A percentile compares a stretch with the other conserved stretches of the same genome.
Evolutionary conservation across 2,888 invertebrate genomes (phyloP).

Genomic region (Drosophila trichaetosa): DNA sequence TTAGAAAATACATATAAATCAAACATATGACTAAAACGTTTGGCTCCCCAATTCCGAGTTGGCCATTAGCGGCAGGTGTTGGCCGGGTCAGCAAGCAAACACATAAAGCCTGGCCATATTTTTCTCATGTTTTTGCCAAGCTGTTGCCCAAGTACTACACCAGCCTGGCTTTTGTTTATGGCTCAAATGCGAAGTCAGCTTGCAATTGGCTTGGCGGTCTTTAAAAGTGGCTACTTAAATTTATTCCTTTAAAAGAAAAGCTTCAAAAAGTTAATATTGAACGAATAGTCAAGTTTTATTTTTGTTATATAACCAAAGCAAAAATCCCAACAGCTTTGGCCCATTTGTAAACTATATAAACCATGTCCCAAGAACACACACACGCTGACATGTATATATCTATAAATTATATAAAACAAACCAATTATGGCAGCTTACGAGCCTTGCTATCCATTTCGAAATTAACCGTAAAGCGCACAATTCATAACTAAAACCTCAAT

Average conservation of each 20-base stretch:
- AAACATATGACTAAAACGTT: constrained; percentile 59
- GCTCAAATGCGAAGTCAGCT: constrained; percentile 54
- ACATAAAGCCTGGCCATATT: constrained; percentile 39
- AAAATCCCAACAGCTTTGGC: constrained; percentile 28
- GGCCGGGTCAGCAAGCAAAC: constrained; percentile 15
- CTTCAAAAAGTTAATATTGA: background rate
- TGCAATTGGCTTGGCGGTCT: constrained; percentile 32
- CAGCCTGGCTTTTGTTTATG: constrained; percentile 63
- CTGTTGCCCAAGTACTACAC: constrained; percentile 49
- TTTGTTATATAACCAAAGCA: constrained; percentile 11
- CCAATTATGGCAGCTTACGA: constrained; percentile 54
- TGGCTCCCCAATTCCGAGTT: constrained; percentile 18
- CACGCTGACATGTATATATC: background rate
- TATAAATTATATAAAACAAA: constrained; percentile 38
- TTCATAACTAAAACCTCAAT: constrained; percentile 66
- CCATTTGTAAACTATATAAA: constrained; percentile 20
- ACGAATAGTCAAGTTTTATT: background rate
- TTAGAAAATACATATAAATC: constrained; percentile 26
- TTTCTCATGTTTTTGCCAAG: constrained; percentile 60
- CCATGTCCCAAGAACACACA: background rate
- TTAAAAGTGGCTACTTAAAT: constrained; percentile 27
- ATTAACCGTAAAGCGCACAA: constrained; percentile 59
- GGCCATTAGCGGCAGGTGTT: constrained; percentile 64
- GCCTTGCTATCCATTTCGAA: constrained; percentile 51
- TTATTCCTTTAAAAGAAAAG: constrained; percentile 5